phyloP scores from a whole-genome alignment of 2,113 vertebrate genomes.

The Hippocampus guttulatus region DNA sequence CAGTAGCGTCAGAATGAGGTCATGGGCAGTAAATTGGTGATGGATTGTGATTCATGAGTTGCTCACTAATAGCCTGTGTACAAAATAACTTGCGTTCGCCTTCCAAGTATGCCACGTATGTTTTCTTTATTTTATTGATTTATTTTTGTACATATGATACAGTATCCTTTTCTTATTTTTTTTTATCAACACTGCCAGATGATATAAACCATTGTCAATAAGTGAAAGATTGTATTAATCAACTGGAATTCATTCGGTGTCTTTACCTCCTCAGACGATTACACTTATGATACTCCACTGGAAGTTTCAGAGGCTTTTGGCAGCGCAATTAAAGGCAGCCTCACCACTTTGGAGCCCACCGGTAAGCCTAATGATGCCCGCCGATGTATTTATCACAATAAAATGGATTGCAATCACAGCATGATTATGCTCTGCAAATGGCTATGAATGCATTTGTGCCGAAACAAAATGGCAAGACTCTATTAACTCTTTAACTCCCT shows the following conservation, averaged over 20 bases:
- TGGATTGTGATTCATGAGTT: background rate
- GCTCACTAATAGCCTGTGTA: background rate
- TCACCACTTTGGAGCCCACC: constrained; percentile 31
- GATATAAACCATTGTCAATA: background rate
- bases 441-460: background rate
- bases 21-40: background rate
- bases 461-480: background rate
- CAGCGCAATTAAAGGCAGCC: constrained; percentile 46
- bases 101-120: background rate
- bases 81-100: background rate
- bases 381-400: background rate
- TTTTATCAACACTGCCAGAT: background rate
- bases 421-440: background rate
- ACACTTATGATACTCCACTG: constrained; percentile 66
- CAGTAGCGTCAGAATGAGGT: background rate
- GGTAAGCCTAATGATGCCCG: constrained; percentile 32
- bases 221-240: background rate
- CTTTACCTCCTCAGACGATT: constrained; percentile 49
- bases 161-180: background rate
- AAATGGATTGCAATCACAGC: background rate
- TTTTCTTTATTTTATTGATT: background rate
- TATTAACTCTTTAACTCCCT: background rate
- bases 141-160: background rate
- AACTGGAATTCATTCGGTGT: background rate
- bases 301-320: constrained; percentile 69